Evolutionary conservation across 2,888 invertebrate genomes (phyloP), one percentile per base, ranked within the genome.

Genomic region (Protodeltote pygarga): DNA sequence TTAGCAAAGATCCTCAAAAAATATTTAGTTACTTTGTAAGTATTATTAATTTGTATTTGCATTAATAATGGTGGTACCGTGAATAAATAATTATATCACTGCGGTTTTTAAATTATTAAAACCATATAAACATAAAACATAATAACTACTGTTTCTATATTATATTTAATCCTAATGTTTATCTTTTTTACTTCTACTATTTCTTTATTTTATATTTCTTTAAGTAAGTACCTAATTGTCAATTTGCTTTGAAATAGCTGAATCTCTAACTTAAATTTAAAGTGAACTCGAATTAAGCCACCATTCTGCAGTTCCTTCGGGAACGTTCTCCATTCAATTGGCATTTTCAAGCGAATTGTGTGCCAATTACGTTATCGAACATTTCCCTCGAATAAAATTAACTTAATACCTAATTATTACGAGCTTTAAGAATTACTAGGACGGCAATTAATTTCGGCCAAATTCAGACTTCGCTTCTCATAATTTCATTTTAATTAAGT

Each of bases 241-340:
- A 10, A 23, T 19, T 16, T 23, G 5, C 5, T 15, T 2, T 8
- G 2, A 41, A 57, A 34, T 20, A 24, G 20, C n/a, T 4, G 2
- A 14, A 34, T 24, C 4, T 2, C 8, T 8, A 17, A 20, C 25
- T 27, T 31, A 47, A 27, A 32, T 19, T 19, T 19, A 9, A 6
- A 27, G 4, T 19, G 6, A 59, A 69, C 60, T 65, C 64, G 63
- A 46, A 54, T 46, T 50, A 46, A 59, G 48, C 59, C 59, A 60
- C 40, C 37, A 58, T 62, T 54, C 42, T 46, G 41, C 49, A 65
- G 63, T 62, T 65, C 60, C 64, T 64, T 65, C 53, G 55, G 39
- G 52, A 54, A 40, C 47, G 45, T 40, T 55, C 59, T 55, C 77
- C 64, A 79, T 83, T 83, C 76, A 79, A 79, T 77, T 75, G 71